Evolutionary conservation across 2,888 invertebrate species (phyloP).

Genomic region (Pandemis corylana): DNA sequence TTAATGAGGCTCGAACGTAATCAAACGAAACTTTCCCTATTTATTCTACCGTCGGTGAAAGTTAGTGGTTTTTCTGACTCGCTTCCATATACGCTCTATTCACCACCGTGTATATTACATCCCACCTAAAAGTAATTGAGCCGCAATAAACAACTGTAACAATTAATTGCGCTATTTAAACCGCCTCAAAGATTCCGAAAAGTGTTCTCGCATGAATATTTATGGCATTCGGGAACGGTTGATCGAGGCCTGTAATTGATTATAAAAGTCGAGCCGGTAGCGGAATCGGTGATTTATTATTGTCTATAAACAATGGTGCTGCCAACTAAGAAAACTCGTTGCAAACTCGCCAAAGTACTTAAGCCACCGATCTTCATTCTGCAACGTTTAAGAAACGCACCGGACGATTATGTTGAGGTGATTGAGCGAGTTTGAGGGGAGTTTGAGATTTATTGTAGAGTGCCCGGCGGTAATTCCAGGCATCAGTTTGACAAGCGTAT

Average conservation of each 20-base stretch:
- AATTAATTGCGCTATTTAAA: slow-evolving; percentile 71
- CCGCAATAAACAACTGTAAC: slow-evolving; percentile 57
- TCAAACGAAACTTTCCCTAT: slow-evolving; percentile 34
- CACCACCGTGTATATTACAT: slow-evolving; percentile 48
- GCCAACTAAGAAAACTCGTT: slow-evolving; percentile 42
- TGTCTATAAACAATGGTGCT: slow-evolving; percentile 63
- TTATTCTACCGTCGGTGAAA: slow-evolving; percentile 34
- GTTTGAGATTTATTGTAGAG: slow-evolving; percentile 27
- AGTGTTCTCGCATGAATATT: slow-evolving; percentile 69
- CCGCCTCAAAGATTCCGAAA: slow-evolving; percentile 62
- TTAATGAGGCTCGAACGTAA: slow-evolving; percentile 35
- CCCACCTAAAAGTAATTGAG: slow-evolving; percentile 53
- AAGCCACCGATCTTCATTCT: slow-evolving; percentile 13
- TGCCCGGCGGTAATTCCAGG: slow-evolving; percentile 22
- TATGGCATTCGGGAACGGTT: slow-evolving; percentile 66
- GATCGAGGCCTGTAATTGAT: slow-evolving; percentile 76
- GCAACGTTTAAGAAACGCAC: slow-evolving; percentile 9
- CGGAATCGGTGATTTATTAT: slow-evolving; percentile 73
- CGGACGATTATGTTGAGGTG: slow-evolving; percentile 12
- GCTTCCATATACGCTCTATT: slow-evolving; percentile 21
- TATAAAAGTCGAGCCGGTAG: slow-evolving; percentile 75
- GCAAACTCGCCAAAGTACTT: slow-evolving; percentile 24
- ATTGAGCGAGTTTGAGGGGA: slow-evolving; percentile 22
- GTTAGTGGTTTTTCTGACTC: slow-evolving; percentile 33
- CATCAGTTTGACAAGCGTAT: slow-evolving; percentile 36